These are phyloP conservation scores for Oreohelix idahoensis DNA, from an alignment of 1,140 invertebrate species.

Conservation along the genomic window DNA sequence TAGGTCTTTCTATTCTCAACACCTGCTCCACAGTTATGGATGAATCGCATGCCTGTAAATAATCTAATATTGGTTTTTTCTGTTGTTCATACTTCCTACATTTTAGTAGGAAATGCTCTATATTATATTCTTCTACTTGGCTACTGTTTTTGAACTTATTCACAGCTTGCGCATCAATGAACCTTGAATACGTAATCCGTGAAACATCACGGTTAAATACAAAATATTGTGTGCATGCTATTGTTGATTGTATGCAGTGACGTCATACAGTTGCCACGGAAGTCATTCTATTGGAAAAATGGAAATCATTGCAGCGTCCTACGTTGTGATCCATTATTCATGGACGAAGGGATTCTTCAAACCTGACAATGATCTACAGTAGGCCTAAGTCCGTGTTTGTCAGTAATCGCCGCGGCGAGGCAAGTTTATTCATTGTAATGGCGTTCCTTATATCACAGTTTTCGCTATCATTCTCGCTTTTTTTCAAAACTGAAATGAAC, in stretches of 20 bases:
- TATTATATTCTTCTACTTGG: too few relatives aligned
- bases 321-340: background rate
- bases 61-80: too few relatives aligned
- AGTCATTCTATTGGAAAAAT: background rate
- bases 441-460: background rate
- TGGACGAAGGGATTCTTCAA: background rate
- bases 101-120: too few relatives aligned
- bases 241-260: background rate
- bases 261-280: conserved; percentile 2
- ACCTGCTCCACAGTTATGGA: too few relatives aligned
- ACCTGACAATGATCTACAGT: conserved; percentile 9
- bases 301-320: background rate
- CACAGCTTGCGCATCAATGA: too few relatives aligned
- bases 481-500: conserved; percentile 16
- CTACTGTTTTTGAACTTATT: too few relatives aligned
- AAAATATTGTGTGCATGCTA: too few relatives aligned
- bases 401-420: background rate
- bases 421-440: background rate
- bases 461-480: background rate
- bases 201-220: too few relatives aligned
- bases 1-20: too few relatives aligned
- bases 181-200: too few relatives aligned
- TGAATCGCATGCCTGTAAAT: too few relatives aligned
- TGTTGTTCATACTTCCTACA: too few relatives aligned
- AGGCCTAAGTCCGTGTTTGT: background rate